Base-by-base conservation (phyloP, 2,797 vertebrate genomes). In the Parauchenoglanis punctatus region DNA sequence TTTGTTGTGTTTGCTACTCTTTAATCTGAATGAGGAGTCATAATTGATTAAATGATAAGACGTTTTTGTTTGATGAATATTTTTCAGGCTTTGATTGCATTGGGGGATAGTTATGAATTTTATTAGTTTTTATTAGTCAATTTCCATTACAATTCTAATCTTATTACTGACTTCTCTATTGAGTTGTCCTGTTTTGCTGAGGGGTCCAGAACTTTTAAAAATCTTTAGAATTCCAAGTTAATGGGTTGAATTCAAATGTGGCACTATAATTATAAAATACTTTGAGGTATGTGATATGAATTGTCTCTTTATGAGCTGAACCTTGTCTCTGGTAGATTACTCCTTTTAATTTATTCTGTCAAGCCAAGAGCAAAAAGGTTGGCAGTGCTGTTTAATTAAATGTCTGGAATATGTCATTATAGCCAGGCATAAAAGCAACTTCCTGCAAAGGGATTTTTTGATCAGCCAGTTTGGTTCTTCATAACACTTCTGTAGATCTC, bases 341-440 rank as follows among this genome's bases (percentile, higher is more conserved):
- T 77, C n/a, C 68, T n/a, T 65, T 76, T 59, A 2, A 78, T 65
- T 23, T 73, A 84, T 77, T 68, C 65, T 85, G 11, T 78, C 58
- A 87, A 85, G 76, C 59, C 35, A 46, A 68, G 49, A 81, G 73
- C 59, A 67, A 28, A 85, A 49, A 86, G 78, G 18, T 28, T 81
- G 77, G 84, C 73, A 85, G 70, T 81, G 31, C 58, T 7, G 63
- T 88, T 90, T 90, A 84, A 86, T 88, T 91, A 90, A 86, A 81
- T 90, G 75, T 87, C 90, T 92, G 84, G 85, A 87, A 87, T 90
- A 86, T 75, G 77, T 78, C 56, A 89, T 59, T 90, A 63, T 80
- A 87, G 46, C 54, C 58, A 49, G 40, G 70, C 83, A 85, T n/a
- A 81, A 75, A 77, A 84, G 75, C 56, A 73, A 73, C 35, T 68